Evolutionary conservation across 2,888 invertebrate genomes (phyloP).

Genomic region (Lottia scabra): DNA sequence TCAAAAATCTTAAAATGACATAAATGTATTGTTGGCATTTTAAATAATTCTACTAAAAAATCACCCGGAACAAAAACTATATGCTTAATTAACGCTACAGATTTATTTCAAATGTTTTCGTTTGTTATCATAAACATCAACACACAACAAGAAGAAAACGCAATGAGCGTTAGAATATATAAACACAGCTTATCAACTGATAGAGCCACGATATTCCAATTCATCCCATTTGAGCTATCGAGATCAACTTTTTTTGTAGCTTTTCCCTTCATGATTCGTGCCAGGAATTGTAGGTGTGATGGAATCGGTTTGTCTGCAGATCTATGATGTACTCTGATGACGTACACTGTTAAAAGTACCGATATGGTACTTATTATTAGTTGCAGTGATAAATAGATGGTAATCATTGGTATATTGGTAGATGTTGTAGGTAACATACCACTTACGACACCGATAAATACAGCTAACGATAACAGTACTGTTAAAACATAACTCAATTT

Average conservation of each 20-base stretch:
- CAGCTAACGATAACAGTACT: neutral
- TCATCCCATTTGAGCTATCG: no score
- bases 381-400: neutral
- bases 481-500: neutral
- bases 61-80: no score
- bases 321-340: neutral
- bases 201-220: no score
- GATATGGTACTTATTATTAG: neutral
- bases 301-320: neutral
- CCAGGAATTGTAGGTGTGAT: neutral
- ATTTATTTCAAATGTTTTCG: no score
- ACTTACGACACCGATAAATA: neutral
- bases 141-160: no score
- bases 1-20: no score
- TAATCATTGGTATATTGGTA: neutral
- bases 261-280: neutral
- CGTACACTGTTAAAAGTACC: neutral
- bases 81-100: no score
- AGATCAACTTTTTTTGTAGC: neutral
- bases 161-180: no score
- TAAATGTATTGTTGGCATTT: no score
- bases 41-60: no score
- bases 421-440: neutral
- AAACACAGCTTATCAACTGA: no score
- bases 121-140: no score